Base-by-base conservation (phyloP, 35 echinoderm and acorn worm species). In the Holothuria glaberrima region DNA sequence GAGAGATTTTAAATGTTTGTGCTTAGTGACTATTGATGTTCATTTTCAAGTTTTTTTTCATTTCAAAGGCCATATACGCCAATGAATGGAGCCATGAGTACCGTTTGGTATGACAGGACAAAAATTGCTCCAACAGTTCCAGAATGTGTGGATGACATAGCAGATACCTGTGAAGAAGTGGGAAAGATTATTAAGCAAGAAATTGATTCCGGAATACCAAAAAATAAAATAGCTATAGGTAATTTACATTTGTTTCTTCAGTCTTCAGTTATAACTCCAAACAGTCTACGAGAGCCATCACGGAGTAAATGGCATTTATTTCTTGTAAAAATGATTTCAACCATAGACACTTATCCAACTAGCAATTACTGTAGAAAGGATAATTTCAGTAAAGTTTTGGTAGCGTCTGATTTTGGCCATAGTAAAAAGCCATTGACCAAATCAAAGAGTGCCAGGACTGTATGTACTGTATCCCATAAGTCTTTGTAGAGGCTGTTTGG, bases 41-140 rank as follows among this genome's bases (percentile, higher is more conserved):
- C 17, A 10, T 82, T 82, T 22, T 17, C 50, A 54, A n/a, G 36
- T 41, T 54, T 54, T 1, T 14, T 14, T 54, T 54, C 13, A 9
- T 54, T 82, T 27, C 36, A 82, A 48, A 97, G 95, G 71, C 95
- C 92, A 4, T 97, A 97, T 86, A 92, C 92, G 10, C 86, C 90
- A 14, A 90, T 84, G 81, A 86, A 75, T 12, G 95, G 95, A 66
- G 75, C 72, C 9, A 54, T 90, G 32, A 94, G 92, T 63, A 92
- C 68, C 19, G 91, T 97, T 5, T 97, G 95, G 95, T 97, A 86
- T 90, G 95, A 97, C 52, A 86, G 95, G n/a, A 34, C 28, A 21
- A 88, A 60, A 32, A 92, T 97, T 54, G 59, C 95, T 16, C 89
- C 83, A 38, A 91, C 87, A 48, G 95, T 70, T 66, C 89, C 92